Evolutionary conservation across 1,140 invertebrate genomes (phyloP).

Genomic region (Lysiphlebus fabarum): DNA sequence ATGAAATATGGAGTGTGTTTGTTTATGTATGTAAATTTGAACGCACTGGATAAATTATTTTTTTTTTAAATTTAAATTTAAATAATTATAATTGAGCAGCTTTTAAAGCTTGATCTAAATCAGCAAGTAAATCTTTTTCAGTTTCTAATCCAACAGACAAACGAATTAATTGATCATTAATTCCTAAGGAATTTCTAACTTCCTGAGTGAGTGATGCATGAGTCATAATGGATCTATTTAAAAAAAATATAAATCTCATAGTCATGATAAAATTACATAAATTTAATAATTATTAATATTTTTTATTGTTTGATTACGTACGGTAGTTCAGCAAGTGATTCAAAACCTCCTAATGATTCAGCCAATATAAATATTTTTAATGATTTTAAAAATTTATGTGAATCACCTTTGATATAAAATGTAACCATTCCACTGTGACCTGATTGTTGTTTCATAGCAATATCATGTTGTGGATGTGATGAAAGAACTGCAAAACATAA

Average conservation of each 20-base stretch:
- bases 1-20: too few species aligned
- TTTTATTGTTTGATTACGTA: slow-evolving; percentile 60
- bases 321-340: slow-evolving; percentile 86
- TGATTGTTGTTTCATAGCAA: slow-evolving; percentile 78
- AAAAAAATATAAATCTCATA: slow-evolving; percentile 8
- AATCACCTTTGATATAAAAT: slow-evolving; percentile 83
- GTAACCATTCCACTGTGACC: slow-evolving; percentile 92
- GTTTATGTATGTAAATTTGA: too few species aligned
- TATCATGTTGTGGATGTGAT: slow-evolving; percentile 88
- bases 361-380: slow-evolving; percentile 86
- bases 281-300: slow-evolving; percentile 20
- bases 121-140: slow-evolving; percentile 80
- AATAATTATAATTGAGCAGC: slow-evolving; percentile 26
- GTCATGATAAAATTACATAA: slow-evolving; percentile 29
- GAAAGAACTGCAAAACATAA: slow-evolving; percentile 63
- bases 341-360: slow-evolving; percentile 93
- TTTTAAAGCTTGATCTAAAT: slow-evolving; percentile 78
- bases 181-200: slow-evolving; percentile 72
- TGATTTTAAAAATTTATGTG: slow-evolving; percentile 72
- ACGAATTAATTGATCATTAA: slow-evolving; percentile 82
- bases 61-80: background rate
- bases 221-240: slow-evolving; percentile 68
- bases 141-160: slow-evolving; percentile 92
- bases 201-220: slow-evolving; percentile 76
- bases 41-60: too few species aligned